phyloP scores from a whole-genome alignment of 2,888 invertebrate species.

The Neoitamus cyanurus region DNA sequence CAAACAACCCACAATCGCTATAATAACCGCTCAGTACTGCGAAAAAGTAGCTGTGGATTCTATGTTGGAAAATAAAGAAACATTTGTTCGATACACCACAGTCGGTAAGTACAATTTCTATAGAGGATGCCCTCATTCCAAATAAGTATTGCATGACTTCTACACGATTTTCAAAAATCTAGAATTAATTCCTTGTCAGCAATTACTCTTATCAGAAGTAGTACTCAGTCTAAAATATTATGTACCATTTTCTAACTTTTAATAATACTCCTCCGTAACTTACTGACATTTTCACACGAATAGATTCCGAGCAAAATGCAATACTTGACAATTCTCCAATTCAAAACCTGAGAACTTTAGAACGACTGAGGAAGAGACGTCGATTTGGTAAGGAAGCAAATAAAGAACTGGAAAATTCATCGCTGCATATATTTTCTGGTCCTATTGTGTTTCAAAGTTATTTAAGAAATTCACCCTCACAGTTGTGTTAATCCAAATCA shows the following conservation, averaged over 20 bases:
- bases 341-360: constrained; percentile 44
- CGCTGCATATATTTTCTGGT: neutral
- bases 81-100: constrained; percentile 94
- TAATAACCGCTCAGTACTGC: constrained; percentile 96
- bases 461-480: neutral
- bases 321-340: constrained; percentile 4
- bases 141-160: neutral
- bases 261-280: neutral
- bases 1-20: constrained; percentile 96
- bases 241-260: neutral
- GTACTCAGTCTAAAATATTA: neutral
- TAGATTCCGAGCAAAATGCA: constrained; percentile 29
- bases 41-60: constrained; percentile 98
- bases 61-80: constrained; percentile 97
- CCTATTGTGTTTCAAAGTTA: neutral
- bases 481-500: neutral
- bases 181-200: neutral
- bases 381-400: constrained; percentile 64
- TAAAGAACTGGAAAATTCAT: neutral
- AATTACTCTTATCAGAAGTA: neutral
- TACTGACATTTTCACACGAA: constrained; percentile 12
- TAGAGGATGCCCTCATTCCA: neutral
- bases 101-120: constrained; percentile 79
- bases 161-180: neutral
- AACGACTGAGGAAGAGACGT: constrained; percentile 61